These are phyloP conservation scores for Borostomias antarcticus DNA, from an alignment of 2,797 vertebrate species.

Conservation along the genomic window DNA sequence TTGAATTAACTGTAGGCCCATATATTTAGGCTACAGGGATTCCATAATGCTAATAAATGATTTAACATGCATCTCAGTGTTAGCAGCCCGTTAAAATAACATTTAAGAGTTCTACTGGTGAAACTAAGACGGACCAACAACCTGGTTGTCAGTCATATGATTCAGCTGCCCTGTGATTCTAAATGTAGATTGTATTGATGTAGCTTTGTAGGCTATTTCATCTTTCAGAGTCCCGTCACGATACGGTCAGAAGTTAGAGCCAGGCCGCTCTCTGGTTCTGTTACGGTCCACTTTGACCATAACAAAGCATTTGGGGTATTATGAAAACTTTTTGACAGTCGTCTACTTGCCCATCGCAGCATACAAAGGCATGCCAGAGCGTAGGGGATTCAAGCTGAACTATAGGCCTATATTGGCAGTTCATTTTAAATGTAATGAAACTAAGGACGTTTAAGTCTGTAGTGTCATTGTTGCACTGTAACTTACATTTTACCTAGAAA, in stretches of 20 bases:
- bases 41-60: slow-evolving; percentile 56
- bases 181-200: slow-evolving; percentile 22
- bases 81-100: slow-evolving; percentile 55
- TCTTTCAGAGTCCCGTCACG: slow-evolving; percentile 43
- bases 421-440: no score
- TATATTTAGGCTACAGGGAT: slow-evolving; percentile 36
- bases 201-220: slow-evolving; percentile 26
- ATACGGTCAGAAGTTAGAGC: slow-evolving; percentile 50
- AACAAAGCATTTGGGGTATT: slow-evolving; percentile 57
- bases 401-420: no score
- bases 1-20: slow-evolving; percentile 39
- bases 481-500: not conserved
- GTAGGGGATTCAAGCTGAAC: not conserved
- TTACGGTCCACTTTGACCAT: slow-evolving; percentile 55
- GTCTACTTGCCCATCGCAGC: slow-evolving; percentile 21
- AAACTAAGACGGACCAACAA: slow-evolving; percentile 29
- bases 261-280: slow-evolving; percentile 56
- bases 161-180: slow-evolving; percentile 22
- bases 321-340: slow-evolving; percentile 57
- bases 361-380: slow-evolving; percentile 42
- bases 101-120: slow-evolving; percentile 40
- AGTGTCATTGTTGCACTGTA: not conserved
- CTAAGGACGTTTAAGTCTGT: not conserved
- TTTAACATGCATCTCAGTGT: slow-evolving; percentile 44
- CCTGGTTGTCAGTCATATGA: slow-evolving; percentile 32